Conservation (phyloP, 2,797 vertebrate species). For the Cephalopachus bancanus region DNA sequence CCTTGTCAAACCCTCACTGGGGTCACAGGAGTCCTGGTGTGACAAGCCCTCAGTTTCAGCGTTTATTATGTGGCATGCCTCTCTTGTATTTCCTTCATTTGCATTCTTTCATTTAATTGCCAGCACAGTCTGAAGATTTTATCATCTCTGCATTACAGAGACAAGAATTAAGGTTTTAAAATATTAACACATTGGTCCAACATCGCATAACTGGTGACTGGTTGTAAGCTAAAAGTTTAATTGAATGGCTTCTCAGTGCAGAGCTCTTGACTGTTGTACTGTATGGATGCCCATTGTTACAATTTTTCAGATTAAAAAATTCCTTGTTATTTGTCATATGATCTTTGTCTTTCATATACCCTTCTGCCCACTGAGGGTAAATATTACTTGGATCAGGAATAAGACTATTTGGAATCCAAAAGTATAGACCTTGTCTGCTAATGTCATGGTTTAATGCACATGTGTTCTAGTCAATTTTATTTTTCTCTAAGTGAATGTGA, state of each 20-base stretch:
- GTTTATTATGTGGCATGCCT: not conserved
- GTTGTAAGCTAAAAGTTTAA: not conserved
- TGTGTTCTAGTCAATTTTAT: slow-evolving; percentile 46
- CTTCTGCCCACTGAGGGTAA: not conserved
- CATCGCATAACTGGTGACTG: not conserved
- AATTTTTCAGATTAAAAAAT: not conserved
- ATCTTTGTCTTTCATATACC: not conserved
- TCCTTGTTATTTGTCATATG: not conserved
- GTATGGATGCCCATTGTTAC: not conserved
- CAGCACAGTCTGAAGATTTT: not conserved
- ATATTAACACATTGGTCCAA: not conserved
- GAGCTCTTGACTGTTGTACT: not conserved
- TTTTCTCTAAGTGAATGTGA: slow-evolving; percentile 25
- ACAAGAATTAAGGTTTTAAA: not conserved
- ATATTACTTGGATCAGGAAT: slow-evolving; percentile 25
- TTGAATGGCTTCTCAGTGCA: not conserved
- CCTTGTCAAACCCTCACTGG: not conserved
- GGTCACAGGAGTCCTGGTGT: not conserved
- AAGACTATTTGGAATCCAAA: not conserved
- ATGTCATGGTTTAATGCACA: not conserved
- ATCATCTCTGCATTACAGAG: not conserved
- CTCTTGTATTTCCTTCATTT: not conserved
- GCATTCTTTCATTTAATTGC: not conserved
- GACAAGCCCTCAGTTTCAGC: not conserved
- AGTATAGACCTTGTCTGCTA: not conserved